A percentile compares a stretch with the other conserved stretches of the same genome.
Evolutionary conservation across 1,140 invertebrate genomes (phyloP).

Genomic region (Oscheius sp.): DNA sequence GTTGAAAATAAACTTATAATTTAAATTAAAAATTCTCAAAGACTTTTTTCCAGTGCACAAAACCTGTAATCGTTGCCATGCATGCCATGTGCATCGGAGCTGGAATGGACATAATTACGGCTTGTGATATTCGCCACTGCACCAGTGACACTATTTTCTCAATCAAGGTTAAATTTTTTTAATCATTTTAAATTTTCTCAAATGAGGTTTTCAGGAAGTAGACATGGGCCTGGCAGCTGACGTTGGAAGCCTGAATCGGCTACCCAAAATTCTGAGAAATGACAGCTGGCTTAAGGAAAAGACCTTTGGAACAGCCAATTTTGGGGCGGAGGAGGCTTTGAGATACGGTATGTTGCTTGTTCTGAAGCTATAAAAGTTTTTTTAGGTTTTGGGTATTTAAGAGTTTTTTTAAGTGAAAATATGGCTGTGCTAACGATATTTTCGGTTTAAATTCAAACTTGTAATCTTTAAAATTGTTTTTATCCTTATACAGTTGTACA

Average conservation of each 20-base stretch:
- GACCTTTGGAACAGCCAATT: constrained; percentile 78
- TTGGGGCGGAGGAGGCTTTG: constrained; percentile 76
- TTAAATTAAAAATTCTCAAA: neutral
- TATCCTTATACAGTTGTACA: neutral
- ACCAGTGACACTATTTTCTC: constrained; percentile 35
- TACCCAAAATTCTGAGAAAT: constrained; percentile 88
- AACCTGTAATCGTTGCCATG: constrained; percentile 29
- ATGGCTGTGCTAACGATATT: constrained; percentile 78
- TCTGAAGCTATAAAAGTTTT: too few species aligned
- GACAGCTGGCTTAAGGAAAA: constrained; percentile 82
- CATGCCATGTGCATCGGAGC: constrained; percentile 30
- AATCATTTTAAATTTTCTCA: neutral
- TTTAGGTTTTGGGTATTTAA: too few species aligned
- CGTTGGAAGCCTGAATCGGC: constrained; percentile 84
- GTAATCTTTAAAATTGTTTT: constrained; percentile 64
- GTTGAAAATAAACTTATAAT: too few species aligned
- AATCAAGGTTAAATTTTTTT: constrained; percentile 15
- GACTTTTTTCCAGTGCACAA: constrained; percentile 25
- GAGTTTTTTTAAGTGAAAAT: too few species aligned
- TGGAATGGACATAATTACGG: constrained; percentile 30
- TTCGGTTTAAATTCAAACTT: constrained; percentile 70
- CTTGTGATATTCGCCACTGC: constrained; percentile 30
- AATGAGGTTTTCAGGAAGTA: constrained; percentile 64
- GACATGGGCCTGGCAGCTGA: constrained; percentile 82
- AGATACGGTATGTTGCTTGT: constrained; percentile 74